A percentile compares a stretch with the other conserved stretches of the same genome.
phyloP scores from a whole-genome alignment of 1,140 invertebrate genomes.

The Drosophila nasuta region DNA sequence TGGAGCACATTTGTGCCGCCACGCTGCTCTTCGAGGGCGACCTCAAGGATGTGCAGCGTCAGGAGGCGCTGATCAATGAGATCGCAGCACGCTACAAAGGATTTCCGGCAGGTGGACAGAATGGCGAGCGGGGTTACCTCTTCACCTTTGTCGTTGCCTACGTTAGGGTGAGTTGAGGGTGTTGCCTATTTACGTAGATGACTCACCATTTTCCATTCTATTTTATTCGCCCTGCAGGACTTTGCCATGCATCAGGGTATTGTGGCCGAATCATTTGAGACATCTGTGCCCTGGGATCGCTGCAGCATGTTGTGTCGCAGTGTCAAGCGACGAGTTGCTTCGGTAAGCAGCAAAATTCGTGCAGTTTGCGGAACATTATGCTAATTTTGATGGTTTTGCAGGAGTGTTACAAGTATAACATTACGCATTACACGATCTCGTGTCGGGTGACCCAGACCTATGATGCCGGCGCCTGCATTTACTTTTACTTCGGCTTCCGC shows the following conservation, averaged over 20 bases:
- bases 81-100: slow-evolving; percentile 92
- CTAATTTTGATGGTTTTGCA: slow-evolving; percentile 44
- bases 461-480: slow-evolving; percentile 98
- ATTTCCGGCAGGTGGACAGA: slow-evolving; percentile 95
- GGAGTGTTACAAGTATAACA: slow-evolving; percentile 89
- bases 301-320: slow-evolving; percentile 93
- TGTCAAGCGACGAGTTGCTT: slow-evolving; percentile 92
- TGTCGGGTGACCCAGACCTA: slow-evolving; percentile 97
- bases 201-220: background rate
- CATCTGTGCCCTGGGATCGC: slow-evolving; percentile 98
- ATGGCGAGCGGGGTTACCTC: slow-evolving; percentile 97
- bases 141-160: slow-evolving; percentile 99
- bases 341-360: slow-evolving; percentile 48
- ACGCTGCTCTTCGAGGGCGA: slow-evolving; percentile 97
- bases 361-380: background rate
- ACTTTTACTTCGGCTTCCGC: slow-evolving; percentile 99
- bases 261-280: slow-evolving; percentile 98
- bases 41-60: slow-evolving; percentile 89
- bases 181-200: background rate
- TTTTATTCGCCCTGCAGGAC: slow-evolving; percentile 88
- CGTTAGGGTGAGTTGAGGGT: slow-evolving; percentile 89
- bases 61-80: slow-evolving; percentile 93
- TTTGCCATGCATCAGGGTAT: slow-evolving; percentile 95
- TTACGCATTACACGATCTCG: slow-evolving; percentile 89
- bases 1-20: slow-evolving; percentile 93